phyloP scores from a whole-genome alignment of 1,140 invertebrate genomes.

The Chrysoperla carnea region DNA sequence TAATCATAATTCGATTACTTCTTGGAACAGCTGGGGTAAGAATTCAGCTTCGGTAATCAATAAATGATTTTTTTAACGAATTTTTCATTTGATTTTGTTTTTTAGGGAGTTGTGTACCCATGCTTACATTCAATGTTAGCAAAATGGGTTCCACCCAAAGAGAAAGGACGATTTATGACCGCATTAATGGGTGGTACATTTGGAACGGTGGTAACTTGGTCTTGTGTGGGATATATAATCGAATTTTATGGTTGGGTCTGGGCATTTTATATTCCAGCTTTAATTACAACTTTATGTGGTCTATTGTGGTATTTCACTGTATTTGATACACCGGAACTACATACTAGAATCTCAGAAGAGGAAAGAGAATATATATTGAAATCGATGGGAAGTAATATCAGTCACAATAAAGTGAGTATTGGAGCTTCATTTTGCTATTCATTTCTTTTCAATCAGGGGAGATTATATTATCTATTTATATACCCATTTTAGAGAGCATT shows the following conservation, averaged over 20 bases:
- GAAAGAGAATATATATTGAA: conserved; percentile 61
- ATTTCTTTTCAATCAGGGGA: too few species aligned
- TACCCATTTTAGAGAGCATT: too few species aligned
- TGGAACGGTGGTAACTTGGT: conserved; percentile 58
- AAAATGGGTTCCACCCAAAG: conserved; percentile 54
- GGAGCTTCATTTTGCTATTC: too few species aligned
- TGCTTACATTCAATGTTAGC: conserved; percentile 50
- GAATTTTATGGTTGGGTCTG: conserved; percentile 48
- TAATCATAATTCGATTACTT: conserved; percentile 41
- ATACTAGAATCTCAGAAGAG: conserved; percentile 53
- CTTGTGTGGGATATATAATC: conserved; percentile 44
- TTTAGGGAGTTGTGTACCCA: conserved; percentile 51
- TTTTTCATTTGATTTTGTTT: not conserved
- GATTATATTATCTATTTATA: too few species aligned
- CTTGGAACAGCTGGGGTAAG: conserved; percentile 47
- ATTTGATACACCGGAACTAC: conserved; percentile 49
- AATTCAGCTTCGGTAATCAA: conserved; percentile 8
- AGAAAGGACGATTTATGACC: conserved; percentile 57
- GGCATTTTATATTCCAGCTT: conserved; percentile 53
- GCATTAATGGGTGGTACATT: conserved; percentile 57
- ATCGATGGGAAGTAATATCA: conserved; percentile 30
- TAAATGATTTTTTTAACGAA: not conserved
- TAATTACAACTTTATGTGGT: conserved; percentile 39
- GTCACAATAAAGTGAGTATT: conserved; percentile 26
- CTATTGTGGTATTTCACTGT: conserved; percentile 43